These are phyloP conservation scores for Callithrix jacchus DNA, from an alignment of 2,113 vertebrate species.

Conservation along the genomic window DNA sequence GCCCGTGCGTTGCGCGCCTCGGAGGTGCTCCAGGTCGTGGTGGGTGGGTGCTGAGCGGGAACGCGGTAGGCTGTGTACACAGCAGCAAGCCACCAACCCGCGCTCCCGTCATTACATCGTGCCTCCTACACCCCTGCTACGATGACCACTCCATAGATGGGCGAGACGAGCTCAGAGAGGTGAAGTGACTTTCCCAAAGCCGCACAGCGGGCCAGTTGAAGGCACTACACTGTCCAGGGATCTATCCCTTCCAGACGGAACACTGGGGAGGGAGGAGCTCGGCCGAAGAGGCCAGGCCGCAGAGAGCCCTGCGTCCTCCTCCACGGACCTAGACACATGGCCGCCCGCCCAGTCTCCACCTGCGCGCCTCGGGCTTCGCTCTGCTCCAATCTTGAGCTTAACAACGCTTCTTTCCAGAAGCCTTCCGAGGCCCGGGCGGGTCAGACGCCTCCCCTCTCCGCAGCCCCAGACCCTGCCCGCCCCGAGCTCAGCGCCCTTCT, in stretches of 20 bases:
- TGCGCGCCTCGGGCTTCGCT: rapidly evolving
- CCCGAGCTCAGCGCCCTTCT: neutral
- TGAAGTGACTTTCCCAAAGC: neutral
- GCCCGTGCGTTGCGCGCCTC: neutral
- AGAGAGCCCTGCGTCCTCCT: rapidly evolving
- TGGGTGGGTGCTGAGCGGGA: neutral
- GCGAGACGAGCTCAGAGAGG: neutral
- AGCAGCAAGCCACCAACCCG: neutral
- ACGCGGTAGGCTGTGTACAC: neutral
- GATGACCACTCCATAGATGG: neutral
- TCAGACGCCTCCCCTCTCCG: neutral
- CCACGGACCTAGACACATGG: neutral
- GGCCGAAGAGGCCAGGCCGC: neutral
- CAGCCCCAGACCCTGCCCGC: neutral
- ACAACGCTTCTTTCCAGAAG: neutral
- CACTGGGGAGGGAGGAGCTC: neutral
- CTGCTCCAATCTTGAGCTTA: neutral
- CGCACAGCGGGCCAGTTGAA: rapidly evolving
- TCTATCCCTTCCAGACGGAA: neutral
- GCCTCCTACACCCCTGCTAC: neutral
- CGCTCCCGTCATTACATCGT: neutral
- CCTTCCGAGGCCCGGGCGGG: neutral
- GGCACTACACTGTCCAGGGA: neutral
- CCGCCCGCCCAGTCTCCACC: neutral
- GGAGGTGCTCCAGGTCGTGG: neutral